A percentile compares a stretch with the other conserved stretches of the same genome.
These are phyloP conservation scores for Antennarius maculatus DNA, from an alignment of 2,797 vertebrate genomes.

Conservation along the genomic window DNA sequence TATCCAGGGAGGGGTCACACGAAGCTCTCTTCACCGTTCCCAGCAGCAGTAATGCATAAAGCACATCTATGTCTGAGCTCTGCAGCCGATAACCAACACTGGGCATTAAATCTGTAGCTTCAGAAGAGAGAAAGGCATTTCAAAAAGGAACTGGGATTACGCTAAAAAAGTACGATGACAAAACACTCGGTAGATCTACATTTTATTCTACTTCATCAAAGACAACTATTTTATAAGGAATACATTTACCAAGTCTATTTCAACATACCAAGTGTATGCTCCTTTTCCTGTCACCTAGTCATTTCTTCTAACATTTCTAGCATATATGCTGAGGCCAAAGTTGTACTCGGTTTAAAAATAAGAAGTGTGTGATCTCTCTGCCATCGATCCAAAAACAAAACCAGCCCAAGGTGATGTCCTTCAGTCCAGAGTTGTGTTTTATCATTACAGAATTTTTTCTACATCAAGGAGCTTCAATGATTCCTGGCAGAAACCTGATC, in stretches of 20 bases:
- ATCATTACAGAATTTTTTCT: conserved; percentile 26
- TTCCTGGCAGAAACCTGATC: conserved; percentile 29
- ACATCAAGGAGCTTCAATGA: conserved; percentile 17
- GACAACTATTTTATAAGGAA: conserved; percentile 7
- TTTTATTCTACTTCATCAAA: conserved; percentile 46
- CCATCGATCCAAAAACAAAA: conserved; percentile 80
- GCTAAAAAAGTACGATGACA: conserved; percentile 48
- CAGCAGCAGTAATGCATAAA: conserved; percentile 55
- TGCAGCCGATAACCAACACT: conserved; percentile 30
- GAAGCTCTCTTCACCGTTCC: conserved; percentile 51
- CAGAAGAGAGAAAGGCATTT: conserved; percentile 42
- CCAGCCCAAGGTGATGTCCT: conserved; percentile 78
- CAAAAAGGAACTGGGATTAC: conserved; percentile 51
- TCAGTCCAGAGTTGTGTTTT: conserved; percentile 53
- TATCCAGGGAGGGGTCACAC: conserved; percentile 58
- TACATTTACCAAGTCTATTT: conserved; percentile 13
- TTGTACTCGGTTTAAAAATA: conserved; percentile 80
- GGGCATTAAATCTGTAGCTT: conserved; percentile 40
- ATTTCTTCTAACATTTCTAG: conserved; percentile 61
- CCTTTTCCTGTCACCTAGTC: conserved; percentile 43
- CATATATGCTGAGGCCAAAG: conserved; percentile 56
- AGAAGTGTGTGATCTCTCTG: conserved; percentile 64
- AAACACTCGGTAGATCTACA: conserved; percentile 43
- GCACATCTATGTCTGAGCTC: conserved; percentile 28
- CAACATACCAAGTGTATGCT: conserved; percentile 53